Conservation (phyloP, 2,113 vertebrate genomes). For the Coryphaenoides rupestris region DNA sequence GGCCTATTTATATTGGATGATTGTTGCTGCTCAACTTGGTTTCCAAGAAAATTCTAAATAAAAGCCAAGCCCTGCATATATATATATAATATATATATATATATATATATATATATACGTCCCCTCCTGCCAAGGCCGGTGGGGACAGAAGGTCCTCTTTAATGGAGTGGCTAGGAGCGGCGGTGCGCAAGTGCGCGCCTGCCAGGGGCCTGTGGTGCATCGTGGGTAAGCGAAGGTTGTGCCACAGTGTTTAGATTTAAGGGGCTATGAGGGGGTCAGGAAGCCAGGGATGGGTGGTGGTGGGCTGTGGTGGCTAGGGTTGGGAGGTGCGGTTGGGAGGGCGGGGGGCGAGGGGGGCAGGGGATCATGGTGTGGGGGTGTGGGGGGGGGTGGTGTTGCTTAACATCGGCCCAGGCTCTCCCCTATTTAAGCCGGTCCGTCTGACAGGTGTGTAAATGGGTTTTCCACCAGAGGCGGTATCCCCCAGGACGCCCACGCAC, state of each 20-base stretch:
- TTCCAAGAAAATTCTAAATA: constrained; percentile 1
- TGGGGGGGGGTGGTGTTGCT: constrained; percentile 17
- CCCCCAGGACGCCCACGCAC: constrained; percentile 46
- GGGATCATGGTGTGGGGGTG: too few species aligned
- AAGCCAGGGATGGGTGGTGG: too few species aligned
- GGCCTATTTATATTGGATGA: constrained; percentile 59
- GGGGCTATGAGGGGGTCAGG: constrained; percentile 25
- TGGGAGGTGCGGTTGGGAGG: background rate
- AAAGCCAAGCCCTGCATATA: constrained; percentile 36
- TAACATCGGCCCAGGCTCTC: constrained; percentile 40
- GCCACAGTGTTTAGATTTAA: constrained; percentile 4
- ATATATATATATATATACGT: too few species aligned
- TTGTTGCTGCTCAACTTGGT: constrained; percentile 54
- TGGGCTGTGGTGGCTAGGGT: too few species aligned
- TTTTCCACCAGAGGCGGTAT: constrained; percentile 57
- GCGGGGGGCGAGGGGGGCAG: too few species aligned
- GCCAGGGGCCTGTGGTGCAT: background rate
- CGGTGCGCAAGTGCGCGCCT: constrained; percentile 1
- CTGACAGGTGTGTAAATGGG: constrained; percentile 62
- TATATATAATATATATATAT: too few species aligned
- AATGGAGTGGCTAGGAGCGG: background rate
- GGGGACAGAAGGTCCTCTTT: constrained; percentile 19
- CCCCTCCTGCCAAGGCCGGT: constrained; percentile 37
- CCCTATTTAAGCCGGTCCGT: constrained; percentile 56
- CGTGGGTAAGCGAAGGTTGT: constrained; percentile 2